Base-by-base conservation (phyloP, 2,888 invertebrate species). In the Dysmachus trigonus region DNA sequence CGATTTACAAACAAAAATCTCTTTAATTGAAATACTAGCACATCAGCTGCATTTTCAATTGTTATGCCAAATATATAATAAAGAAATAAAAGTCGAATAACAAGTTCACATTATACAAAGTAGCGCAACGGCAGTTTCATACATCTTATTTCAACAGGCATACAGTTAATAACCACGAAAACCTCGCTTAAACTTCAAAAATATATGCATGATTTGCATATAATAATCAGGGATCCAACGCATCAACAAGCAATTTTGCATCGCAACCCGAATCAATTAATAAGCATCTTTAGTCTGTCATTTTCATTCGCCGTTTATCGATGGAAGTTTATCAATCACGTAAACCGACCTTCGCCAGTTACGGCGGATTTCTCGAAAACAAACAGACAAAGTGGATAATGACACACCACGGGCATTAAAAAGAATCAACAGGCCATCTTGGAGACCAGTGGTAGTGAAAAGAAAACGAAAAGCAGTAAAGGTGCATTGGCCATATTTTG, bases 351-450 rank as follows among this genome's bases (percentile, higher is more conserved):
- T 41, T 76, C 35, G 76, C 13, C 77, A 4, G 77, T 33, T 41
- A 77, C 18, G 38, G n/a, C 5, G 41, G 7, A 79, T 81, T 51
- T 51, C 15, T n/a, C 31, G 31, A 81, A 81, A 81, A 81, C 79
- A 81, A 81, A 81, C 79, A 53, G 15, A 31, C 31, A 47, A 31
- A 81, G 18, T 51, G 79, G 38, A 76, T 76, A 76, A 76, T 76
- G 41, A 18, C 76, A 10, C 15, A 76, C 76, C 79, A 53, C 31
- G 15, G 31, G 33, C 76, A 76, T 33, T 35, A 30, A 76, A 15
- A n/a, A 13, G 76, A 76, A 76, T n/a, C 47, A 77, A 18, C 47
- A 77, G 30, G 47, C 22, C 18, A 18, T n/a, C 35, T 15, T 5
- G 22, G 31, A 31, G 79, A 31, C n/a, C n/a, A n/a, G n/a, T n/a